A percentile compares a stretch with the other conserved stretches of the same genome.
Evolutionary conservation across 2,113 vertebrate species (phyloP).

Genomic region (Varanus komodoensis): DNA sequence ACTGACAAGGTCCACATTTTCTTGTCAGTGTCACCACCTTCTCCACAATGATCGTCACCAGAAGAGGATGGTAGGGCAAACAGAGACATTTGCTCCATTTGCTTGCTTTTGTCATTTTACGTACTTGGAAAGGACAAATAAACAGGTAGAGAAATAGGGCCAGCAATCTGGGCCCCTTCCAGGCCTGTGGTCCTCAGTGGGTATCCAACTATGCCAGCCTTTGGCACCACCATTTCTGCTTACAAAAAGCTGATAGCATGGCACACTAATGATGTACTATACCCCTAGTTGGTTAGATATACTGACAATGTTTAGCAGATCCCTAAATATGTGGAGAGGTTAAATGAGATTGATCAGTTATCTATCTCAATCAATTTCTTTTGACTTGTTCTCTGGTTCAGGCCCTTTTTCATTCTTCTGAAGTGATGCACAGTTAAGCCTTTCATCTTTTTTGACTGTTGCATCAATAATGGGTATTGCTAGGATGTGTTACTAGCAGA

Average conservation of each 20-base stretch:
- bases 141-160: background rate
- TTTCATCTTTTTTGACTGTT: background rate
- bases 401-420: background rate
- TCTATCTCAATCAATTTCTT: too few relatives aligned
- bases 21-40: background rate
- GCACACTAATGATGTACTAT: background rate
- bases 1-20: background rate
- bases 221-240: background rate
- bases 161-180: too few relatives aligned
- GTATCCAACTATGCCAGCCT: background rate
- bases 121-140: background rate
- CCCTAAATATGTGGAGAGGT: background rate
- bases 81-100: background rate
- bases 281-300: background rate
- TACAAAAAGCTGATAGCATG: background rate
- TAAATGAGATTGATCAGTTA: background rate
- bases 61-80: too few relatives aligned
- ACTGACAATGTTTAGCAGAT: background rate
- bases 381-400: background rate
- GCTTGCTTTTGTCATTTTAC: background rate
- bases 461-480: background rate
- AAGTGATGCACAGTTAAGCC: background rate
- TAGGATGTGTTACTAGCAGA: slow-evolving; percentile 21
- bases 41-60: too few relatives aligned
- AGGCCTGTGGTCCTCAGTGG: background rate